Base-by-base conservation (phyloP, 2,797 vertebrate genomes). In the Tarsius wallacei region DNA sequence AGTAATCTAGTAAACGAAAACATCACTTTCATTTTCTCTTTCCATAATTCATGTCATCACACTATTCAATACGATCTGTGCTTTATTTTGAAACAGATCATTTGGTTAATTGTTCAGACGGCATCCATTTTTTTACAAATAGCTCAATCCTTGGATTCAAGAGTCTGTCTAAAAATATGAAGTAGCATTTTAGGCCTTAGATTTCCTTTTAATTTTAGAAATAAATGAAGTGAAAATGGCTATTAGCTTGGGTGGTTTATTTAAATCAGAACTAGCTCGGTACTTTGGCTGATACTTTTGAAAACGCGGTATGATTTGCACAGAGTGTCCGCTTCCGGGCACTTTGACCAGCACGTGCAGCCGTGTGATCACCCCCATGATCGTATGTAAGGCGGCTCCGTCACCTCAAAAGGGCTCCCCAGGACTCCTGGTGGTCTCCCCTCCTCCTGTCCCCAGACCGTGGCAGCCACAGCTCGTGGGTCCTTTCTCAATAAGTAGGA, bases 1-100 rank as follows among this genome's bases (percentile, higher is more conserved):
- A 97, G 74, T 94, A 83, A 90, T 97, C 91, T 94, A 92, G 71
- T 96, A 95, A 97, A 92, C 0, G 68, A 83, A 95, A 95, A 91
- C 49, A 85, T 57, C 70, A 95, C 94, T 98, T 97, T 98, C 95
- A 92, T 98, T 97, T 97, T 98, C 96, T 96, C 87, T 96, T 97
- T 93, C 61, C 28, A 6, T 85, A 68, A 71, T 88, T 93, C 66
- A 87, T 86, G 80, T 96, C 47, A 76, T 93, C 90, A 88, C 31
- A 86, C 19, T n/a, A 24, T 91, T 96, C 36, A 90, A 16, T 90
- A 80, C 53, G 51, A 5, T 70, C 61, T 70, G n/a, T 5, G 0
- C 33, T 93, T 94, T 93, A 80, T 97, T 97, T 95, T 80, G 59
- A 97, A 96, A 83, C 36, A 85, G 68, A 87, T 94, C 53, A 87